A percentile compares a stretch with the other conserved stretches of the same genome.
phyloP scores from a whole-genome alignment of 2,797 vertebrate genomes.

The Chrosomus eos region DNA sequence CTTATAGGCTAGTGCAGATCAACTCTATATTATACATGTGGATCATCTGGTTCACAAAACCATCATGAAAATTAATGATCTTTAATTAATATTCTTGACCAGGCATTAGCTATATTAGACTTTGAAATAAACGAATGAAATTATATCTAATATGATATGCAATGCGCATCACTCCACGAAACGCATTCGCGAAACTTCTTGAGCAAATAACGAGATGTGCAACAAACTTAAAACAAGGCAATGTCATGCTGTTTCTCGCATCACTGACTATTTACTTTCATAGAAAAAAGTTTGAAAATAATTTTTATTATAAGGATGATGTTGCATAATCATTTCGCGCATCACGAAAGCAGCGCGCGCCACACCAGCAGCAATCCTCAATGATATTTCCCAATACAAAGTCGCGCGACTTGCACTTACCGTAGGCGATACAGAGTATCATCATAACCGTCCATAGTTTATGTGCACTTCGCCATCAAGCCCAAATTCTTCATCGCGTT shows the following conservation, averaged over 20 bases:
- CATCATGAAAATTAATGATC: background rate
- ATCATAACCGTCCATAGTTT: slow-evolving; percentile 67
- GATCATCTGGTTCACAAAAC: background rate
- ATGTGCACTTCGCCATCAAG: slow-evolving; percentile 61
- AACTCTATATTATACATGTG: background rate
- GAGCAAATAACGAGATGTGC: background rate
- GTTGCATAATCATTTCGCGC: slow-evolving; percentile 40
- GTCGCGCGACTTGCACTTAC: slow-evolving; percentile 76
- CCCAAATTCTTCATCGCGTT: slow-evolving; percentile 24
- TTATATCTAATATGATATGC: background rate
- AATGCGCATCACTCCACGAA: background rate
- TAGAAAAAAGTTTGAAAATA: background rate
- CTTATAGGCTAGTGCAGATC: background rate
- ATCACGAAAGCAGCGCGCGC: slow-evolving; percentile 34
- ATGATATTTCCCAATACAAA: slow-evolving; percentile 33
- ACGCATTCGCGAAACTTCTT: background rate
- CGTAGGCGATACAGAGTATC: slow-evolving; percentile 67
- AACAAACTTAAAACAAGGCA: background rate
- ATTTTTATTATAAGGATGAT: background rate
- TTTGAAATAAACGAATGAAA: background rate
- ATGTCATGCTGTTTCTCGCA: background rate
- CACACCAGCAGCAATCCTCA: slow-evolving; percentile 36
- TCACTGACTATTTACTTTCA: background rate
- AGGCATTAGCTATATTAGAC: background rate
- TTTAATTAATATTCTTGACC: too few species aligned